These are phyloP conservation scores for Disparrhopalites patrizii DNA, from an alignment of 2,888 invertebrate genomes.

Conservation along the genomic window DNA sequence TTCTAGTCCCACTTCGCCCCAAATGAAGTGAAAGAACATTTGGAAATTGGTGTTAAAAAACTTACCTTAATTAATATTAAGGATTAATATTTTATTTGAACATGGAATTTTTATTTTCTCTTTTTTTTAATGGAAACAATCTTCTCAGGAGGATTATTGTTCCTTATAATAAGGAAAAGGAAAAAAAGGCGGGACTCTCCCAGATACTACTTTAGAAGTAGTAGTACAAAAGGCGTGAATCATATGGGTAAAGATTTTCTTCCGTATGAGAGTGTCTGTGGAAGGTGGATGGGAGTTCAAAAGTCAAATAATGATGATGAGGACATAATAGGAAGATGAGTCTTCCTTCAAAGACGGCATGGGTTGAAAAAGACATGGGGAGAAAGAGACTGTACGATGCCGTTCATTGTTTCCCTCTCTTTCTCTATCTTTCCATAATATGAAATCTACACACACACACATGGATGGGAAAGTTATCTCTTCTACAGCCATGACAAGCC, in stretches of 20 bases:
- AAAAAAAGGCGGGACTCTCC: background rate
- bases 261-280: no score
- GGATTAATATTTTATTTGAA: no score
- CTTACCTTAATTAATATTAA: no score
- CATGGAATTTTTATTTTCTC: no score
- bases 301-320: conserved; percentile 28
- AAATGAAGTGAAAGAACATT: no score
- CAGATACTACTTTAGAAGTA: no score
- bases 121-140: no score
- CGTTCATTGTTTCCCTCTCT: conserved; percentile 22
- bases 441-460: no score
- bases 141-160: no score
- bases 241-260: background rate
- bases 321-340: conserved; percentile 23
- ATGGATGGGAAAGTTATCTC: background rate
- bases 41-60: no score
- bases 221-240: no score
- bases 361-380: conserved; percentile 16
- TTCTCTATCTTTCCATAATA: conserved; percentile 3
- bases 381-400: conserved; percentile 16
- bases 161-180: background rate
- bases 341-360: conserved; percentile 10
- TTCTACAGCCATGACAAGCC: background rate
- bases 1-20: no score
- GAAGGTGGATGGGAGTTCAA: conserved; percentile 18